Base-by-base conservation (phyloP, 2,797 vertebrate species). In the Spea hammondii region DNA sequence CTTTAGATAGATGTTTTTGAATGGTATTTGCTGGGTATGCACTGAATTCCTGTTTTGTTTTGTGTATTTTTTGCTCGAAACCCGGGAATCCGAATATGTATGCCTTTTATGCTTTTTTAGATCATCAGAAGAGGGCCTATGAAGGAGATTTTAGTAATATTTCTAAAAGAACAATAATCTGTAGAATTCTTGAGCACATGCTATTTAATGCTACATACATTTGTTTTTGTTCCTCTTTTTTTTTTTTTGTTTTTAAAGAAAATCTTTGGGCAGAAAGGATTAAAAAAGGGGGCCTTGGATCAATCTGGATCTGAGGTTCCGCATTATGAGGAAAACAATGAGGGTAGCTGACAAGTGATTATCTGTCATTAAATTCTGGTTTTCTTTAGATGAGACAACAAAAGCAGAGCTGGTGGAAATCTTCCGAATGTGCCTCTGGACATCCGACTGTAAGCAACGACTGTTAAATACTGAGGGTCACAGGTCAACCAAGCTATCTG, bases 401-500 rank as follows among this genome's bases (percentile, higher is more conserved):
- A 62, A 62, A 32, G 59, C 59, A 65, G 32, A 10, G 10, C 44
- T 45, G 32, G 32, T 4, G 32, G 45, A 65, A 65, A 65, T 47
- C 10, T 47, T 47, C 44, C 64, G 10, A 47, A 45, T 45, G 12
- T 45, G 64, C 46, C 64, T 45, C 6, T 9, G 64, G 12, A 65
- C 7, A 10, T 11, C 64, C 44, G 64, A 65, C 64, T 65, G 64
- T 47, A 44, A 47, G 11, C 5, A 44, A 11, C 45, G 44, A 11
- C 64, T 45, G 64, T 44, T 65, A 45, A 65, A 13, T 65, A 45
- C 4, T 14, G 13, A 70, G 67, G 67, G 67, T 70, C 67, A 70
- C 47, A 32, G n/a, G n/a, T n/a, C n/a, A 46, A 6, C 66, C n/a
- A 47, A n/a, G 66, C 66, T 53, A 32, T 45, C 44, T 44, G 55